phyloP scores from a whole-genome alignment of 1,140 invertebrate species.

The Saccostrea glomerata region DNA sequence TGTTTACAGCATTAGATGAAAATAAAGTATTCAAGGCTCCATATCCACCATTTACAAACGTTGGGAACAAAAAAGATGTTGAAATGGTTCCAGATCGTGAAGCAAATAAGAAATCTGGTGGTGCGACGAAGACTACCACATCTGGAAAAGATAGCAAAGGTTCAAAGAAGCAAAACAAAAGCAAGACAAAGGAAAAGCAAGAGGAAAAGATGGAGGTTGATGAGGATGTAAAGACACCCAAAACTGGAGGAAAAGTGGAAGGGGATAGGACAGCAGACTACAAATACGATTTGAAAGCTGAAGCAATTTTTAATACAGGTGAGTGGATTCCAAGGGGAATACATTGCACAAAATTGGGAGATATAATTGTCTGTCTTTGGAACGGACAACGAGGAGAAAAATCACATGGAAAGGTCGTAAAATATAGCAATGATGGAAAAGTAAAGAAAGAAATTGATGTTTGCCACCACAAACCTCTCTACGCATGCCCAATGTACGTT shows the following conservation, averaged over 20 bases:
- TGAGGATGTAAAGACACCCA: background rate
- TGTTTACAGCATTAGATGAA: constrained; percentile 1
- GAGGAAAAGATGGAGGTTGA: constrained; percentile 7
- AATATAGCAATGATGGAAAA: background rate
- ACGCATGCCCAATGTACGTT: constrained; percentile 8
- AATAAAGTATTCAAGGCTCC: constrained; percentile 7
- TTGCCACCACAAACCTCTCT: constrained; percentile 30
- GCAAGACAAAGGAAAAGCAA: background rate
- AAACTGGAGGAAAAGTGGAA: background rate
- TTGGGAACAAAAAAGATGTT: background rate
- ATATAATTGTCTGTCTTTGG: background rate
- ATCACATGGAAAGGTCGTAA: background rate
- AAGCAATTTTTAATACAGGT: background rate
- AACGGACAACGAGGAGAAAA: background rate
- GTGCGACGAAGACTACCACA: background rate
- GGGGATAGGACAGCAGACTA: background rate
- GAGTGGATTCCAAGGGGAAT: constrained; percentile 6
- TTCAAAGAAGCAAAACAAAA: background rate
- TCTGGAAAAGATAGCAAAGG: background rate
- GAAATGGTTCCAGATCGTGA: background rate
- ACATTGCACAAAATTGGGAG: background rate
- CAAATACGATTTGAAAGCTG: background rate
- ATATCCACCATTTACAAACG: background rate
- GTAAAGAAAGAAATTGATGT: constrained; percentile 5
- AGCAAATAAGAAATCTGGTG: background rate